Percentiles rank a stretch among this genome's conserved stretches.
These are phyloP conservation scores for Dynastes tityus DNA, from an alignment of 2,888 invertebrate genomes.

Conservation along the genomic window DNA sequence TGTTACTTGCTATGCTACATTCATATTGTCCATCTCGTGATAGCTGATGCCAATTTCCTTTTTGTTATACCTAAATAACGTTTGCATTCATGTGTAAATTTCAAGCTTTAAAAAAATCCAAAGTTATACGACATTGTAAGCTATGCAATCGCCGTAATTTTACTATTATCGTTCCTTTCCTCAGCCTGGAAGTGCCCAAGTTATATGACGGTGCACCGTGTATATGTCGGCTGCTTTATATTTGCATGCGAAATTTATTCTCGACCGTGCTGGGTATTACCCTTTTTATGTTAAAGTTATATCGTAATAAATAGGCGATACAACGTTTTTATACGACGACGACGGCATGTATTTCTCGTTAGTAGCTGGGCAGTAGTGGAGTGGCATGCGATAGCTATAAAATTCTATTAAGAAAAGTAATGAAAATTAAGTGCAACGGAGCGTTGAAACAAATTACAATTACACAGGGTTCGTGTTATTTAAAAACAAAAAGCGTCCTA, in stretches of 20 bases:
- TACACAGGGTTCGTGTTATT: neutral
- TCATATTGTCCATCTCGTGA: no score
- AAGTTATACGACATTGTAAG: no score
- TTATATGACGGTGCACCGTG: neutral
- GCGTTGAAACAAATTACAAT: neutral
- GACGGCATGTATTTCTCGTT: neutral
- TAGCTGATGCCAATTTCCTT: no score
- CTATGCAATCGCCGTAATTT: no score
- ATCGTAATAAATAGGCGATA: conserved; percentile 9
- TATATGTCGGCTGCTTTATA: neutral
- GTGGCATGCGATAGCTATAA: neutral
- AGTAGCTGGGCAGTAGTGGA: no score
- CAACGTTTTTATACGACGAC: conserved; percentile 1
- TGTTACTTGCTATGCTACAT: no score
- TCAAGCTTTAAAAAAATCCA: no score
- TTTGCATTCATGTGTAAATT: no score
- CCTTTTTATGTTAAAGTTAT: conserved; percentile 21
- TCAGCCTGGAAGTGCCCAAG: neutral
- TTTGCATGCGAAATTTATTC: conserved; percentile 24
- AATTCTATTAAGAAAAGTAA: neutral
- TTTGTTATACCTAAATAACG: no score
- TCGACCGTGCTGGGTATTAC: conserved; percentile 5
- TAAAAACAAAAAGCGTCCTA: no score
- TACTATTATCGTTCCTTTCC: no score
- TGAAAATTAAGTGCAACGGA: neutral